phyloP scores from a whole-genome alignment of 2,797 vertebrate species.

The Brotogeris chrysoptera region DNA sequence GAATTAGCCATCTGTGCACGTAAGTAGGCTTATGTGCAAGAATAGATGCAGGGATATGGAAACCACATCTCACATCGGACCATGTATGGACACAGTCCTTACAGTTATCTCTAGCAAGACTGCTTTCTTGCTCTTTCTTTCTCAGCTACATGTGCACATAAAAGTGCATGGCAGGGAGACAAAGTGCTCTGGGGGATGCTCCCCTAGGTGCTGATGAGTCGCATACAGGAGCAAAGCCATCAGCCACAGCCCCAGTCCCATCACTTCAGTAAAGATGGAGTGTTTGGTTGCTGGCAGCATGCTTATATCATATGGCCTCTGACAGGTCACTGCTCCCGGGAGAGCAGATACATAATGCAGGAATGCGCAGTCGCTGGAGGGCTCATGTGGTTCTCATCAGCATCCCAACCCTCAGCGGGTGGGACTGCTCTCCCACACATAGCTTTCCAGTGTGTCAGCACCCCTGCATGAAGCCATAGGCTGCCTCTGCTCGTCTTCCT shows the following conservation, averaged over 20 bases:
- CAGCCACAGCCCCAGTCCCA: not conserved
- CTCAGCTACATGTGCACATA: not conserved
- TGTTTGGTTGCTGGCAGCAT: constrained; percentile 12
- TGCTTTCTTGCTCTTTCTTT: not conserved
- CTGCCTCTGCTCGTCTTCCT: constrained; percentile 30
- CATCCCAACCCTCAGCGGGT: constrained; percentile 59
- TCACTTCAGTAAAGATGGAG: not conserved
- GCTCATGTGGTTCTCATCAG: constrained; percentile 75
- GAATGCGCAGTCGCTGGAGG: constrained; percentile 49
- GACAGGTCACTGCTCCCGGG: constrained; percentile 51
- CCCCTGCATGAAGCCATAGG: constrained; percentile 32
- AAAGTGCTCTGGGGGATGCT: not conserved
- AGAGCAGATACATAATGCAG: constrained; percentile 43
- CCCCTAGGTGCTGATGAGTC: not conserved
- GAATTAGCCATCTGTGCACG: not conserved
- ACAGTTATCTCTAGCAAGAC: not conserved
- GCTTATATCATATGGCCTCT: constrained; percentile 56
- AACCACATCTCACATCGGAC: not conserved
- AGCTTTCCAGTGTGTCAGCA: constrained; percentile 65
- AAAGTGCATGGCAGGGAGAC: not conserved
- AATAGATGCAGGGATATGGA: not conserved
- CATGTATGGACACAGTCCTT: not conserved
- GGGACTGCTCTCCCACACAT: constrained; percentile 67
- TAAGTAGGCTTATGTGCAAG: not conserved
- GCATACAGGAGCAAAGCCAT: not conserved